Base-by-base conservation (phyloP, 1,140 invertebrate species). In the Leucophenga varia region DNA sequence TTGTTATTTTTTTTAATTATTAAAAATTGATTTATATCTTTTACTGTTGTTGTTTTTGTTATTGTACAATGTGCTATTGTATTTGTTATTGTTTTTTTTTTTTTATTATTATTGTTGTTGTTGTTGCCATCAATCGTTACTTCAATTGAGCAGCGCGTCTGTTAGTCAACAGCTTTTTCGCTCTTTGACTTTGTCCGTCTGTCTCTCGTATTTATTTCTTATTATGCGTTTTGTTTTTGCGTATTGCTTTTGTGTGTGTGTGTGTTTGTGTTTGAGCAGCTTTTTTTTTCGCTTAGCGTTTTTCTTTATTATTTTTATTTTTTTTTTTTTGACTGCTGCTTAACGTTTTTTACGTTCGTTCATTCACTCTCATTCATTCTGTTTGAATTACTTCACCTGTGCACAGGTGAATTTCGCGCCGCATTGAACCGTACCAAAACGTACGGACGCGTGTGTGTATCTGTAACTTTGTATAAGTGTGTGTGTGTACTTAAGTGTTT, bases 301-400 rank as follows among this genome's bases (percentile, higher is more conserved):
- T n/a, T n/a, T n/a, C n/a, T n/a, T n/a, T n/a, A n/a, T n/a, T n/a
- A n/a, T n/a, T n/a, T n/a, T n/a, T n/a, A n/a, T n/a, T n/a, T n/a
- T n/a, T n/a, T n/a, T n/a, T n/a, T n/a, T 57, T 57, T 57, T 43
- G 40, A 52, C 17, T 39, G 44, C 25, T 28, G 12, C 25, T 7
- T 6, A 28, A 7, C 25, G 25, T 28, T 40, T 47, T 60, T n/a
- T n/a, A n/a, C n/a, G 39, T 43, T 51, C 47, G 41, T 49, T 51
- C 49, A 57, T 60, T 64, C 54, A 64, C 55, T n/a, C n/a, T n/a
- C n/a, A n/a, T n/a, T 65, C 63, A 65, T 65, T 65, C 59, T 59
- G 59, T 54, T 48, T 43, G 59, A 55, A 56, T 48, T 32, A 64
- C 63, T 65, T 54, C 56, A 65, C 63, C 63, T 65, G 63, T 59